These are phyloP conservation scores for Chloropsis hardwickii DNA, from an alignment of 2,113 vertebrate species.

Conservation along the genomic window DNA sequence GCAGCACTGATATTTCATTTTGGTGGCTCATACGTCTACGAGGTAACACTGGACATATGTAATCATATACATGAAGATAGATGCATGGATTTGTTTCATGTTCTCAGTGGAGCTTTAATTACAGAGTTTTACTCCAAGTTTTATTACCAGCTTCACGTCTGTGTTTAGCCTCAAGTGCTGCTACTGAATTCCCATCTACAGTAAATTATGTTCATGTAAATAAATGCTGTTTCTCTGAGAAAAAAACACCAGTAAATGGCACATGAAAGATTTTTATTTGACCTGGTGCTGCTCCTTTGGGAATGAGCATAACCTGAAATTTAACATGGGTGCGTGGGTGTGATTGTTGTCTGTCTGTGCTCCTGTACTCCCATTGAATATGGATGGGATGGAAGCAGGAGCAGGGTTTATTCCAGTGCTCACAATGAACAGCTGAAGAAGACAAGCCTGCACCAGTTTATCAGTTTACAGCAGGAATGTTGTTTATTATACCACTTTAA, in stretches of 20 bases:
- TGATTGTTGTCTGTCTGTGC: not conserved
- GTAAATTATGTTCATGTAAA: conserved; percentile 1
- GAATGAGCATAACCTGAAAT: not conserved
- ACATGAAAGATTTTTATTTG: not conserved
- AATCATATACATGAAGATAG: not conserved
- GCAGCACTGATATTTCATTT: conserved; percentile 18
- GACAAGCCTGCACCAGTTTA: not conserved
- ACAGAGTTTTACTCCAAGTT: conserved; percentile 56
- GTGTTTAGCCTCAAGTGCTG: conserved; percentile 6
- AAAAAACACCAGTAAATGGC: not conserved
- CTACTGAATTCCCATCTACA: conserved; percentile 6
- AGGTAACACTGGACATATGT: conserved; percentile 23
- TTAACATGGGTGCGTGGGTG: not conserved
- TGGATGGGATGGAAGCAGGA: not conserved
- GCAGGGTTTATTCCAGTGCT: not conserved
- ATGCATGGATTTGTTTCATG: conserved; percentile 1
- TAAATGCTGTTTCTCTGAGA: not conserved
- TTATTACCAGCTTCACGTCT: conserved; percentile 9
- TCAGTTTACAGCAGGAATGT: not conserved
- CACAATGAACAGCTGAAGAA: not conserved
- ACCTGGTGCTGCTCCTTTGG: not conserved
- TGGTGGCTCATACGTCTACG: conserved; percentile 7
- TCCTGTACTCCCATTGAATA: not conserved
- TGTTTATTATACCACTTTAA: not conserved
- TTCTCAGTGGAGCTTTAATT: conserved; percentile 57